Base-by-base conservation (phyloP, 2,797 vertebrate species). In the Protosalanx chinensis region DNA sequence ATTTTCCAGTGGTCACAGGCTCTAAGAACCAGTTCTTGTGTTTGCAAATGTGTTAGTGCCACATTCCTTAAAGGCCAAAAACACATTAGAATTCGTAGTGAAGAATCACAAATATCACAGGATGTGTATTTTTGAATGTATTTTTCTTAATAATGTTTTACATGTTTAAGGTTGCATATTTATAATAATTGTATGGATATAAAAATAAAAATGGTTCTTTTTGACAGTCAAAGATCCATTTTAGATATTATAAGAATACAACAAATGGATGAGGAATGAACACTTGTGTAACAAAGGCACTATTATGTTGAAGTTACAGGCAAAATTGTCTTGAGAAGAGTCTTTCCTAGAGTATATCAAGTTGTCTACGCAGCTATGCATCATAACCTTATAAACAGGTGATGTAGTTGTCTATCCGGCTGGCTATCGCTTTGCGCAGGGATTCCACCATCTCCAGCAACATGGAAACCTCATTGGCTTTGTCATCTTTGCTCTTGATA, bases 381-480 rank as follows among this genome's bases (percentile, higher is more conserved):
- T 46, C 60, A 63, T 35, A 12, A 23, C 41, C 33, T 72, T 75
- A 82, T 33, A 49, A 33, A 77, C 93, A 94, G 3, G 72, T 79
- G 41, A 71, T 74, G 5, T 93, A 93, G 73, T 70, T 82, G 20
- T 82, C 81, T 59, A 91, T 91, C 72, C 86, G 83, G 33, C 84
- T 76, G 1, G 60, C n/a, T 1, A 95, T 95, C 64, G 92, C 85
- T 49, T 89, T 76, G 83, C 79, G 90, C 72, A 97, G 89, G 15
- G 85, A 72, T 53, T 91, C 89, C 8, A 88, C 95, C 23, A 69
- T 69, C 62, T 90, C 70, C 68, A 94, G 84, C 32, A 96, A 73
- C 62, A 72, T 59, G 37, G 83, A 88, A 49, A 96, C 83, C 73
- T 93, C 90, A 29, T 86, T 81, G 35, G 79, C 89, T 82, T 93